phyloP scores from a whole-genome alignment of 1,140 invertebrate species.

The Drosophila novamexicana region DNA sequence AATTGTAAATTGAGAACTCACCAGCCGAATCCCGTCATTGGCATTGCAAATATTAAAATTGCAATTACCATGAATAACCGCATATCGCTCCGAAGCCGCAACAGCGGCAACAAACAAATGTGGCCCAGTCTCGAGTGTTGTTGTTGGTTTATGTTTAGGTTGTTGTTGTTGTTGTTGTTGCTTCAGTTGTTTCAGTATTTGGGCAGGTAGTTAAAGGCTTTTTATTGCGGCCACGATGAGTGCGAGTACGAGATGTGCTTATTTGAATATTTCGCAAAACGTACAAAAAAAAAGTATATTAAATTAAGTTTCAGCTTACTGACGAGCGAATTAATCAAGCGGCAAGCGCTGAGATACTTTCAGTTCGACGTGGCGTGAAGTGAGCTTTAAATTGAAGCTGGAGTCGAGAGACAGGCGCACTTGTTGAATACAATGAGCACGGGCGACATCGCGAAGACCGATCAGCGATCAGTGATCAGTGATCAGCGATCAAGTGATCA shows the following conservation, averaged over 20 bases:
- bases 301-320: constrained; percentile 32
- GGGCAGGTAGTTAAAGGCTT: constrained; percentile 65
- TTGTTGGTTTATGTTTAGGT: constrained; percentile 20
- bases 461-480: constrained; percentile 14
- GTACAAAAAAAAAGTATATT: constrained; percentile 8
- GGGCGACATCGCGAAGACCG: constrained; percentile 44
- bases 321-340: constrained; percentile 74
- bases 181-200: constrained; percentile 40
- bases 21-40: constrained; percentile 83
- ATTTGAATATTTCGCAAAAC: constrained; percentile 60
- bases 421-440: constrained; percentile 26
- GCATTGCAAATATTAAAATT: constrained; percentile 84
- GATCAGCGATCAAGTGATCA: constrained; percentile 7
- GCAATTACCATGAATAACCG: constrained; percentile 83
- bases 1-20: constrained; percentile 46
- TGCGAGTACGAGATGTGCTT: constrained; percentile 53
- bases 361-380: constrained; percentile 26
- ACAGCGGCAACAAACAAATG: constrained; percentile 76
- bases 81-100: constrained; percentile 79
- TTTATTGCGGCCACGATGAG: constrained; percentile 62
- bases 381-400: constrained; percentile 18
- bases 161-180: constrained; percentile 24
- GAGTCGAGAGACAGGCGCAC: constrained; percentile 35
- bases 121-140: constrained; percentile 59
- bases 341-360: constrained; percentile 39